phyloP scores from a whole-genome alignment of 2,888 invertebrate species.

The Rhingia campestris region DNA sequence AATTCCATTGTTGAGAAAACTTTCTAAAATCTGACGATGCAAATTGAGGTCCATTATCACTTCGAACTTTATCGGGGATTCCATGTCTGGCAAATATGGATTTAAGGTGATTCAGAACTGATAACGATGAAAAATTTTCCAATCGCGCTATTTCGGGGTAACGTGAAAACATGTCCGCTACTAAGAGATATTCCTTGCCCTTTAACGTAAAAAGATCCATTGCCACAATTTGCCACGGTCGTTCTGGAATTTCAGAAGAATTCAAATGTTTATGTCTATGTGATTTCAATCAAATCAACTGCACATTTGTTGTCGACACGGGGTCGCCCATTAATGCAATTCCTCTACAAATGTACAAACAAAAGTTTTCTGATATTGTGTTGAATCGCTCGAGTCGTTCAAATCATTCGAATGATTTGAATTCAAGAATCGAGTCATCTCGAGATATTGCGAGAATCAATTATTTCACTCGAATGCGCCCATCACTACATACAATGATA shows the following conservation, averaged over 20 bases:
- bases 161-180: background rate
- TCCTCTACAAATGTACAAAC: too few relatives aligned
- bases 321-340: too few relatives aligned
- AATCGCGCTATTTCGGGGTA: background rate
- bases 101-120: constrained; percentile 4
- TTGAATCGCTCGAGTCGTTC: too few relatives aligned
- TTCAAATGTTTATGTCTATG: constrained; percentile 7
- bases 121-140: constrained; percentile 7
- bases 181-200: constrained; percentile 1
- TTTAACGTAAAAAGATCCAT: background rate
- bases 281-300: too few relatives aligned
- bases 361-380: too few relatives aligned
- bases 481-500: too few relatives aligned
- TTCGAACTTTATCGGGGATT: constrained; percentile 12
- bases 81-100: constrained; percentile 17
- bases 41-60: constrained; percentile 18
- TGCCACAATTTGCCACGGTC: constrained; percentile 19
- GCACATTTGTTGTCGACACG: too few relatives aligned
- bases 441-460: too few relatives aligned
- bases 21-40: background rate
- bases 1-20: constrained; percentile 3
- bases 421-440: too few relatives aligned
- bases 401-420: too few relatives aligned
- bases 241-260: constrained; percentile 9
- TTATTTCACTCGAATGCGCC: too few relatives aligned